Base-by-base conservation (phyloP, 2,797 vertebrate species). In the Synaphobranchus kaupii region DNA sequence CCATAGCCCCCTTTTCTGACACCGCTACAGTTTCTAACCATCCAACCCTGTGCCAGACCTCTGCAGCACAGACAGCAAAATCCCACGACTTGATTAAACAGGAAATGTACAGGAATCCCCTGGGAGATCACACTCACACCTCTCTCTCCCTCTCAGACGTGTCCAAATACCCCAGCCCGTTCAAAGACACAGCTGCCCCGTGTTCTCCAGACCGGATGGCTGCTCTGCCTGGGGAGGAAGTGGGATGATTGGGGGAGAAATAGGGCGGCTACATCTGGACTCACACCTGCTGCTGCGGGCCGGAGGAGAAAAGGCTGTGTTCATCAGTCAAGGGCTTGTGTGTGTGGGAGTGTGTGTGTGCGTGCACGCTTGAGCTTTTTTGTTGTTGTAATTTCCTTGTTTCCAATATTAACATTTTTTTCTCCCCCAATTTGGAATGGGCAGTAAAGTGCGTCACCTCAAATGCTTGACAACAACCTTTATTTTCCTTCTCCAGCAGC, bases 101-200 rank as follows among this genome's bases (percentile, higher is more conserved):
- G 92, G 91, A 94, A 93, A 93, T 93, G 88, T 93, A 89, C 58
- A 4, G 88, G 89, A 89, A 89, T 91, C 87, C 87, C 90, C 39
- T 50, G 91, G 91, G 92, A 92, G 93, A 91, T 89, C 52, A n/a
- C 39, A 88, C 88, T 88, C 89, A 86, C 86, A 86, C 60, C 88
- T 89, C 89, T 89, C 58, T 85, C 39, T 68, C 89, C 90, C 92
- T 87, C 90, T 86, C 86, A 89, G 93, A 91, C 92, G 92, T 90
- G 90, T 93, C 86, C 95, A 96, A 95, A 95, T 96, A 95, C 95
- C 94, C 92, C 94, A 94, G 95, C 94, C 93, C 91, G 90, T 88
- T 89, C 87, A 86, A 25, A 87, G 89, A 90, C 89, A 92, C 95
- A 96, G 95, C 95, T 96, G 95, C 93, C 93, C 90, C 91, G 94